Base-by-base conservation (phyloP, 2,888 invertebrate species). In the Lamellibrachia columna region DNA sequence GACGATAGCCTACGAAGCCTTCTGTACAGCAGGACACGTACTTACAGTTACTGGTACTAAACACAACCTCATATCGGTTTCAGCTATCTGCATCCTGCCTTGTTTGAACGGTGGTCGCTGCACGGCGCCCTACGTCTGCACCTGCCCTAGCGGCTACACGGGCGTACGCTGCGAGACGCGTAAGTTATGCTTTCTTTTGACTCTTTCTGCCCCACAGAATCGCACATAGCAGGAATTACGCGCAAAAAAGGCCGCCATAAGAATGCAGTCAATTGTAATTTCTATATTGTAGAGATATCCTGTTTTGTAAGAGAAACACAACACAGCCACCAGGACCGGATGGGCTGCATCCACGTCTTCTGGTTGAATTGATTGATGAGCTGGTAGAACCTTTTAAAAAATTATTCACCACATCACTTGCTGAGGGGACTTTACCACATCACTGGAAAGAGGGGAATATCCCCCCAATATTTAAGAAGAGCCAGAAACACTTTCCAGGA, bases 61-160 rank as follows among this genome's bases (percentile, higher is more conserved):
- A 75, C 75, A 75, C 22, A 75, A 11, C 11, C n/a, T 6, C 8
- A 8, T 8, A 15, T 92, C 91, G 91, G 40, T 94, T 94, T 91
- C 93, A 95, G 95, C 93, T 15, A 93, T 92, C 2, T 95, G 95
- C 92, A 92, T 93, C 4, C 93, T 94, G 15, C 93, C 93, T 0
- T 95, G 95, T 94, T 91, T 93, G n/a, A 95, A 95, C 93, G 95
- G 95, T 7, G 95, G 95, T 7, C 92, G 93, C 1, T 95, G 95
- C 93, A 92, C 94, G 0, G 94, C 94, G 7, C 95, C 95, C 0
- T 95, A 95, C 53, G 90, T 93, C 28, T 95, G 95, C 92, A 92
- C 94, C 40, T 95, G 95, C 93, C 94, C 94, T 7, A 92, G 93
- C 7, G 95, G 95, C 0, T 95, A 94, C 93, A 93, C 94, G 7